Evolutionary conservation across 1,140 invertebrate genomes (phyloP).

Genomic region (Phenacoccus solenopsis): DNA sequence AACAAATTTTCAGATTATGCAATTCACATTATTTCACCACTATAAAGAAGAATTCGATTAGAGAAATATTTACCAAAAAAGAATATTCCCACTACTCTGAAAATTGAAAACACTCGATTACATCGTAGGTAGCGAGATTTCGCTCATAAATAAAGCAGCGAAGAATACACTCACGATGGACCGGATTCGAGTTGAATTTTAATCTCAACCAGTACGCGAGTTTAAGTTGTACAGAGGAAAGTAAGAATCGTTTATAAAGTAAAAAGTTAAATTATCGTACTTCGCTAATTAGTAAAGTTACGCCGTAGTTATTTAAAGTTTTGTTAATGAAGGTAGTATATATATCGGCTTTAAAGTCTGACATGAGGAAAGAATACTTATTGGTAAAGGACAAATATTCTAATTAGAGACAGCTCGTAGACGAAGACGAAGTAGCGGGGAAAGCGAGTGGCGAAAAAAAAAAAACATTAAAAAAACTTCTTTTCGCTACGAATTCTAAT

Average conservation of each 20-base stretch:
- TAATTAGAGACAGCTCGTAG: background rate
- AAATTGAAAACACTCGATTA: too few relatives aligned
- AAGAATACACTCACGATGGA: background rate
- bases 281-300: constrained; percentile 17
- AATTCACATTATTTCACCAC: too few relatives aligned
- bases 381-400: constrained; percentile 13
- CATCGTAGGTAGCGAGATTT: too few relatives aligned
- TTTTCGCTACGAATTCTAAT: background rate
- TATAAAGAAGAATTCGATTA: too few relatives aligned
- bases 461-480: constrained; percentile 1
- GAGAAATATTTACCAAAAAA: too few relatives aligned
- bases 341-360: constrained; percentile 3
- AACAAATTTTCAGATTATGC: too few relatives aligned
- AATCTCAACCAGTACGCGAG: background rate
- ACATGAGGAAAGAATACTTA: constrained; percentile 13
- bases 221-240: background rate
- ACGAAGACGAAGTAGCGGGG: background rate
- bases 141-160: background rate
- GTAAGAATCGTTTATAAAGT: constrained; percentile 14
- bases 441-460: too few relatives aligned
- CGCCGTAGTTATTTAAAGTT: constrained; percentile 15
- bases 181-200: background rate
- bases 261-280: constrained; percentile 18
- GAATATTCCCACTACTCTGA: too few relatives aligned
- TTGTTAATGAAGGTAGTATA: constrained; percentile 3